phyloP scores from a whole-genome alignment of 1,140 invertebrate genomes.

The Orussus abietinus region DNA sequence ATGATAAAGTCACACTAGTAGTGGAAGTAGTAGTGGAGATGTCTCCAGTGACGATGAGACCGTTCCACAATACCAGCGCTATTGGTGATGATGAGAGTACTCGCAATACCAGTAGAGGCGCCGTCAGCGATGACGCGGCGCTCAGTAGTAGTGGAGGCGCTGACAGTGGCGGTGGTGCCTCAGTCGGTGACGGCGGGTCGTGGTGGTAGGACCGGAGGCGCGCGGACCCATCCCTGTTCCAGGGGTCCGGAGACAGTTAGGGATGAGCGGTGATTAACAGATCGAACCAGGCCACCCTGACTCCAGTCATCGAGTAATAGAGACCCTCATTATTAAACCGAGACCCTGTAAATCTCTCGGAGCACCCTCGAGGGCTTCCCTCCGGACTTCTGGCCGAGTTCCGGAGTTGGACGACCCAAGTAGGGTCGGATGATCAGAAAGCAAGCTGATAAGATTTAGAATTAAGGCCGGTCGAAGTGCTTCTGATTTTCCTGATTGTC shows the following conservation, averaged over 20 bases:
- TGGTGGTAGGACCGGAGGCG: slow-evolving; percentile 11
- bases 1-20: too few species aligned
- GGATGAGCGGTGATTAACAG: slow-evolving; percentile 47
- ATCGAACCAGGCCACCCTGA: slow-evolving; percentile 27
- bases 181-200: slow-evolving; percentile 6
- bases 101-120: too few species aligned
- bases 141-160: background rate
- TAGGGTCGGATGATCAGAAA: background rate
- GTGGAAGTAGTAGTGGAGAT: too few species aligned
- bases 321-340: slow-evolving; percentile 47
- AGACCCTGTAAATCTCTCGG: too few species aligned
- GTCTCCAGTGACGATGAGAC: too few species aligned
- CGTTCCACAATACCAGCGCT: too few species aligned
- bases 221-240: slow-evolving; percentile 23
- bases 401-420: background rate
- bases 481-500: background rate
- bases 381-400: too few species aligned
- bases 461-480: background rate
- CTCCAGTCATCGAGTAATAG: slow-evolving; percentile 41
- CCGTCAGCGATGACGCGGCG: background rate
- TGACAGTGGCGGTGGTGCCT: too few species aligned
- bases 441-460: background rate
- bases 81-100: too few species aligned
- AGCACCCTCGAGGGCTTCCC: too few species aligned
- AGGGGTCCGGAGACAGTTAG: slow-evolving; percentile 31